Evolutionary conservation across 35 echinoderm and acorn worm genomes (phyloP).

Genomic region (Ptychodera flava): DNA sequence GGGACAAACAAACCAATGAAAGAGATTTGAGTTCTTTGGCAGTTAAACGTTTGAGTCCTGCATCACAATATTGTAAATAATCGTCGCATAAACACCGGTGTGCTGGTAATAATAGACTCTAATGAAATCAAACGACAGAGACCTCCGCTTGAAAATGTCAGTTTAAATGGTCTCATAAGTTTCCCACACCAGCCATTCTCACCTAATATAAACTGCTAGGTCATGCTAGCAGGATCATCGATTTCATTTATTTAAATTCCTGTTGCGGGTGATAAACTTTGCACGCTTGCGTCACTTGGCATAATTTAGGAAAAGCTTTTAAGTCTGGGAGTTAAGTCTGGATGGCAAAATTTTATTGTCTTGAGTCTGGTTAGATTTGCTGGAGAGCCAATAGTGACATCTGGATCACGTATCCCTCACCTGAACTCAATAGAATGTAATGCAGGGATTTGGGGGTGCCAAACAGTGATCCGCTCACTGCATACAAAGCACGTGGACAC

Average conservation of each 20-base stretch:
- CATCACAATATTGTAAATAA: too few species aligned
- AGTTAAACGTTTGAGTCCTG: too few species aligned
- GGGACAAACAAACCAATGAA: too few species aligned
- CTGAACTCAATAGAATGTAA: background rate
- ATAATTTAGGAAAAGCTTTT: background rate
- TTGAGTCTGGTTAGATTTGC: background rate
- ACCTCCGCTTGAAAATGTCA: background rate
- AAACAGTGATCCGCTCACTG: too few species aligned
- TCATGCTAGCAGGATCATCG: background rate
- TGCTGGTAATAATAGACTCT: background rate
- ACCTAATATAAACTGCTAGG: background rate
- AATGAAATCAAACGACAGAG: background rate
- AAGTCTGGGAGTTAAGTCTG: background rate
- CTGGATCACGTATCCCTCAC: background rate
- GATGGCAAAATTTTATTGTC: background rate
- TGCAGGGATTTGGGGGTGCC: background rate
- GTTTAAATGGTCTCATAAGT: background rate
- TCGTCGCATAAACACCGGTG: too few species aligned
- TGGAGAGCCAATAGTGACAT: background rate
- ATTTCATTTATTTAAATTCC: background rate
- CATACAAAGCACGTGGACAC: too few species aligned
- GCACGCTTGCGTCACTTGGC: background rate
- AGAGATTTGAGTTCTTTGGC: too few species aligned
- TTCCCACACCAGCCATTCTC: background rate
- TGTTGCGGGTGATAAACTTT: background rate